Evolutionary conservation across 1,140 invertebrate genomes (phyloP), one percentile per base, ranked within the genome.

Genomic region (Pseudomyrmex concolor): DNA sequence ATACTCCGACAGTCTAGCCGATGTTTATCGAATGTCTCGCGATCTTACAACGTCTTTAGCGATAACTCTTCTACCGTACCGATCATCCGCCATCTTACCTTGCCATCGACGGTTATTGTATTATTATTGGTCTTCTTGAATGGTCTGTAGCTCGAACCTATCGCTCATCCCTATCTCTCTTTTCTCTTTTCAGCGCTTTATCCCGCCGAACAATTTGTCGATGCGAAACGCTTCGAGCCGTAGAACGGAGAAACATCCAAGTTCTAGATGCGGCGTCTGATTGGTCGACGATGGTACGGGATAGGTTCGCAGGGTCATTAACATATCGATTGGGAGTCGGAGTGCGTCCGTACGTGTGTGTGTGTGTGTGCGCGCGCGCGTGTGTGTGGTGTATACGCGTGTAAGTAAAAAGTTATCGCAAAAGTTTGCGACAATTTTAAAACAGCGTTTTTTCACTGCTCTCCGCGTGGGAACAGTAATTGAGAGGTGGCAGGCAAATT

Each of bases 91-190:
- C 45, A 68, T 83, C 73, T 68, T 77, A 78, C 9, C 17, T 12
- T 54, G 55, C 12, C 82, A 12, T 68, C 19, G 45, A 78, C 17
- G 45, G 82, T 84, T 84, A 78, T 80, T 67, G 73, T 77, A 78
- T 84, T 78, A 78, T 84, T 78, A 78, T 78, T 78, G 64, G 57
- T 15, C 82, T 70, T n/a, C 73, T 78, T 68, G 82, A 67, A 78
- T 78, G n/a, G 64, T 57, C 45, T 48, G 62, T 74, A 54, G 48
- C 25, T 9, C 59, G 70, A n/a, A 5, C 59, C 4, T 72, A 62
- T 62, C 57, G 67, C 45, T 51, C 43, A n/a, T 15, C n/a, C 5
- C 34, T 7, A 34, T 34, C 10, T 25, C 12, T 22, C 57, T 81
- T 62, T 45, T 62, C 54, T 34, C 54, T 78, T 68, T 54, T 59